Base-by-base conservation (phyloP, 2,797 vertebrate genomes). In the Rhynchonycteris naso region DNA sequence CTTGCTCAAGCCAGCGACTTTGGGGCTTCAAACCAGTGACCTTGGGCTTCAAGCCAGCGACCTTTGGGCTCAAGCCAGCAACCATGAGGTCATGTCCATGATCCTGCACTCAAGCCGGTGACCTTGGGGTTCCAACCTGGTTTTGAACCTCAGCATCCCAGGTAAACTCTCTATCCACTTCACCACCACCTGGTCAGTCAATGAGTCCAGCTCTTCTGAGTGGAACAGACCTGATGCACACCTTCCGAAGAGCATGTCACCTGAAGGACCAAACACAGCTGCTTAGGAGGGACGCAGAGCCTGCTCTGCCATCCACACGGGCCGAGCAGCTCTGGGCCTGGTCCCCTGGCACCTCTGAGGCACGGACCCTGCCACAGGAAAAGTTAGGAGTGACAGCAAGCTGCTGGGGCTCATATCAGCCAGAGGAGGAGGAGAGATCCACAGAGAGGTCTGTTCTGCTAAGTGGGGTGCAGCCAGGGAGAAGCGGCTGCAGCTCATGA, bases 261-360 rank as follows among this genome's bases (percentile, higher is more conserved):
- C 10, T 0, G 0, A 61, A 66, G 19, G 66, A 7, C 15, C 22
- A 26, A 61, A 3, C 4, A 22, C 15, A 54, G 5, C 38, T 5
- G 8, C 9, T 12, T 33, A 54, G 59, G 38, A 75, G 43, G 7
- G 2, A 43, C 7, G 28, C 18, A 5, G 24, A 30, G 9, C 12
- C n/a, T 10, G 15, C 8, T 2, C 0, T 12, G 5, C 30, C 65
- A 52, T 15, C 2, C 61, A 2, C 4, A 19, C 6, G 61, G 16
- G 22, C 3, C 11, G 1, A 10, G 33, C 30, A n/a, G 22, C 30
- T 30, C 6, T 2, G 14, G 5, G 18, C 13, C 5, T 5, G 28
- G 50, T 33, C 19, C 68, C 33, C 74, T 7, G 14, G 33, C 33
- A 47, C 22, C 56, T 15, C 56, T 2, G 12, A 16, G 35, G 54